These are phyloP conservation scores for Ctenopoma kingsleyae DNA, from an alignment of 2,797 vertebrate species.

Conservation along the genomic window DNA sequence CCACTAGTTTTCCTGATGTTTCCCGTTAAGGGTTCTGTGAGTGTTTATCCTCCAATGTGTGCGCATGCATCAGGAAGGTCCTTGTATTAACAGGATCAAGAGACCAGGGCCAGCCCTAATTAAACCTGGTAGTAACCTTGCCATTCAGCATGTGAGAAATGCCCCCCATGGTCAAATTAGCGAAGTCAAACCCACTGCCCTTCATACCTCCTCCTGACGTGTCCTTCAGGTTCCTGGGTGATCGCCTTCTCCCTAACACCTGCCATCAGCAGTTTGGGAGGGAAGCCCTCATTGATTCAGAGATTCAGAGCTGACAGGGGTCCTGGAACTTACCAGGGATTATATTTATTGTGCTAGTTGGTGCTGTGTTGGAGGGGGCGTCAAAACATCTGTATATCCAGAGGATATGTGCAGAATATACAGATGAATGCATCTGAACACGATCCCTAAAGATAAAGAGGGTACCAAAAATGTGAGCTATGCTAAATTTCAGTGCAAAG, in stretches of 20 bases:
- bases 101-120: constrained; percentile 88
- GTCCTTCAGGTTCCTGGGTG: constrained; percentile 90
- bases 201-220: constrained; percentile 63
- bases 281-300: constrained; percentile 16
- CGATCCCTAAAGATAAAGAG: not conserved
- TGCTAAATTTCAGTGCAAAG: not conserved
- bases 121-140: constrained; percentile 96
- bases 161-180: constrained; percentile 89
- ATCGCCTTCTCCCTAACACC: constrained; percentile 9
- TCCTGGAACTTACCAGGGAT: constrained; percentile 14
- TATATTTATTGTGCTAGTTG: constrained; percentile 21
- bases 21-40: not conserved
- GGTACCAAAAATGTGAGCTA: not conserved
- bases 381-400: constrained; percentile 1
- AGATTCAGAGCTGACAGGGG: constrained; percentile 4
- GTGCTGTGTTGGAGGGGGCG: constrained; percentile 1
- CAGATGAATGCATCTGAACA: not conserved
- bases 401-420: constrained; percentile 3
- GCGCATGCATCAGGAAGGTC: constrained; percentile 41
- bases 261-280: constrained; percentile 2
- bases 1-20: constrained; percentile 21
- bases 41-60: constrained; percentile 13
- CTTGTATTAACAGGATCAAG: constrained; percentile 93
- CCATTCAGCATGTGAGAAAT: constrained; percentile 86
- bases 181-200: constrained; percentile 65